Base-by-base conservation (phyloP, 2,888 invertebrate genomes). In the Epinotia ramella region DNA sequence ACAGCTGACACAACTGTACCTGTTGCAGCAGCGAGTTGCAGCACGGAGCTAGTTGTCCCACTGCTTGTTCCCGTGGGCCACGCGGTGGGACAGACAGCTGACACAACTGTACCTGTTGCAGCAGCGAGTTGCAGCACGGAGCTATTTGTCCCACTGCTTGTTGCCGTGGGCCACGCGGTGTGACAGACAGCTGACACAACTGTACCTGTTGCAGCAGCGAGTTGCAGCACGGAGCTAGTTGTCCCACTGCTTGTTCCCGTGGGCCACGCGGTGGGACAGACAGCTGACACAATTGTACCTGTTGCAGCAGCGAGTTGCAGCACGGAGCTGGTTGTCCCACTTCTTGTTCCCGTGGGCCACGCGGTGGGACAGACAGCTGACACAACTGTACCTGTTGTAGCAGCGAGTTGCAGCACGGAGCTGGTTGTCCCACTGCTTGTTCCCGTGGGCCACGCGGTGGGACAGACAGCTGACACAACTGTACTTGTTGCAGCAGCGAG, bases 201-300 rank as follows among this genome's bases (percentile, higher is more conserved):
- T 20, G 20, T 28, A 66, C 65, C 65, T 66, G 65, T n/a, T 87
- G 97, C 20, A 99, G 93, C 73, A 97, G 91, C 73, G 96, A 96
- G 87, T 98, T 97, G 84, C 98, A 98, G 44, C 97, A 56, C 96
- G 96, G 72, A 99, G 89, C 84, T 98, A 97, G 82, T 97, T 28
- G 96, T 0, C 97, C 97, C 16, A 99, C 95, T 78, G 98, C 97
- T 67, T 97, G 96, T 0, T 98, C 97, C 82, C 97, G 96, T 49
- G 97, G 96, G 77, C 5, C 28, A 28, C 28, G 28, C 28, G 28
- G 28, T 3, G 28, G 28, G 28, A 28, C 28, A 28, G 28, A 2
- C 20, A 20, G 20, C 20, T 20, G 3, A 1, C 28, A 28, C 28
- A 20, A 2, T 2, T 20, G 20, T 28, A 66, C 65, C 65, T 66